Evolutionary conservation across 2,797 vertebrate species (phyloP).

Genomic region (Manis pentadactyla): DNA sequence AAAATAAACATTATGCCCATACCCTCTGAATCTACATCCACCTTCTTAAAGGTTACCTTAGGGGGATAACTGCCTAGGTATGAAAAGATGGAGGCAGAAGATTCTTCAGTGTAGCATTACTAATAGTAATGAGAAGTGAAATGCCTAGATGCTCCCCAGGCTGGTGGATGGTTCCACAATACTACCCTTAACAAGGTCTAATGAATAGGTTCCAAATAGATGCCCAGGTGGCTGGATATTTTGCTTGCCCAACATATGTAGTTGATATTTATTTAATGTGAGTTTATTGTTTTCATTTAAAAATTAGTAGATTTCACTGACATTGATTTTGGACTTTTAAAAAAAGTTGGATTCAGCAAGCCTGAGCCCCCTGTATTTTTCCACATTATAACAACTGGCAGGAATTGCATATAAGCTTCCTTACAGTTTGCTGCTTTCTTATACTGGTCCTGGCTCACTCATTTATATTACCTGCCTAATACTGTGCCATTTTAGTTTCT

Average conservation of each 20-base stretch:
- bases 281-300: slow-evolving; percentile 1
- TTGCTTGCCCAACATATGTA: not conserved
- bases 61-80: not conserved
- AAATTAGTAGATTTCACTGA: slow-evolving; percentile 13
- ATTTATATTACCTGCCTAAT: not conserved
- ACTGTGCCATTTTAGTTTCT: not conserved
- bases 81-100: not conserved
- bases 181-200: no score
- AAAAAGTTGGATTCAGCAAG: not conserved
- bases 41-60: not conserved
- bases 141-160: not conserved
- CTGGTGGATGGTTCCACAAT: not conserved
- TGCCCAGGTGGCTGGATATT: not conserved
- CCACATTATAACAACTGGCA: not conserved
- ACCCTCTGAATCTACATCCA: not conserved
- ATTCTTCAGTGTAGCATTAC: not conserved
- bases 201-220: not conserved
- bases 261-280: not conserved
- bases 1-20: not conserved
- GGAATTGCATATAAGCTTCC: not conserved
- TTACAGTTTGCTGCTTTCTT: not conserved
- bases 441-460: not conserved
- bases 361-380: not conserved
- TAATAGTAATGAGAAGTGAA: not conserved
- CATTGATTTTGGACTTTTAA: not conserved